These are phyloP conservation scores for Thymelicus lineola DNA, from an alignment of 2,888 invertebrate genomes.

Conservation along the genomic window DNA sequence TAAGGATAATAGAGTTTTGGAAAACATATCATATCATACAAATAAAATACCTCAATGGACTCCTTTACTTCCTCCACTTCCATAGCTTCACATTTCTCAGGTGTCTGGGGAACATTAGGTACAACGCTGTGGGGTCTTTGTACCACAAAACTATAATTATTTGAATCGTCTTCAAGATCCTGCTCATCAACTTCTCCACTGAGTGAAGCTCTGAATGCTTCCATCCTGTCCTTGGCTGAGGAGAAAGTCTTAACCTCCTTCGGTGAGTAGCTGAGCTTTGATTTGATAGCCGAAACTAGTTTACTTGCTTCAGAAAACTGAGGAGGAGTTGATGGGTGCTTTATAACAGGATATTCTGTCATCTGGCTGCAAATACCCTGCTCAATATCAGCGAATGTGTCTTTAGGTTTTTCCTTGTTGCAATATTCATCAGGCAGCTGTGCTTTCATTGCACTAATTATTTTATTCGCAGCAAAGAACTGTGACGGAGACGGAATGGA, in stretches of 20 bases:
- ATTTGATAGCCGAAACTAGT: conserved; percentile 76
- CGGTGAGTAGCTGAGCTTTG: conserved; percentile 64
- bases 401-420: conserved; percentile 65
- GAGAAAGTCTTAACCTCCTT: conserved; percentile 55
- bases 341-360: conserved; percentile 73
- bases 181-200: conserved; percentile 51
- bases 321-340: conserved; percentile 76
- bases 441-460: conserved; percentile 78
- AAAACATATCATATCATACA: no score
- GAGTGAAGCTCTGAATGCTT: conserved; percentile 57
- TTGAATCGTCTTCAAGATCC: conserved; percentile 29
- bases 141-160: conserved; percentile 37
- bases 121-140: conserved; percentile 28
- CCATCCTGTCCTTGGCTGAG: conserved; percentile 67
- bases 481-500: conserved; percentile 74
- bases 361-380: conserved; percentile 73
- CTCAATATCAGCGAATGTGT: conserved; percentile 78
- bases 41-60: conserved; percentile 42
- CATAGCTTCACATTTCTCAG: conserved; percentile 61
- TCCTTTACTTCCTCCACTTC: conserved; percentile 69
- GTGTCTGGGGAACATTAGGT: conserved; percentile 4
- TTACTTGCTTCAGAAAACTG: conserved; percentile 79
- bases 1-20: no score
- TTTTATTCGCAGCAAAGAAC: conserved; percentile 78
- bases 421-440: conserved; percentile 73